phyloP scores from a whole-genome alignment of 2,888 invertebrate genomes.

The Salticus scenicus region DNA sequence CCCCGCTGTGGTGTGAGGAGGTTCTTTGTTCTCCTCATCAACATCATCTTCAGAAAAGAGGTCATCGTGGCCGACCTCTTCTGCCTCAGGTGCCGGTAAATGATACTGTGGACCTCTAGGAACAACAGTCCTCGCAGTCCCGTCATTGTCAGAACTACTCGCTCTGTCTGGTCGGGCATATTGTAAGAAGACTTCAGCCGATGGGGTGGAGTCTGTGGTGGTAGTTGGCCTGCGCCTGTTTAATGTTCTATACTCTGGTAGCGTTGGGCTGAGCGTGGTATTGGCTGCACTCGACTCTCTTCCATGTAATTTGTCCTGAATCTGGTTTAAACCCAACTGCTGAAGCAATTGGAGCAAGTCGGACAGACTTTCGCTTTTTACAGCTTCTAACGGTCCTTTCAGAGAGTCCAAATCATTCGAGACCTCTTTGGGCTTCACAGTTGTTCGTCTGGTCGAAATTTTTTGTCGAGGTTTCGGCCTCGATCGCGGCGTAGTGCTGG shows the following conservation, averaged over 20 bases:
- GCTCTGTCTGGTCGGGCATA: constrained; percentile 54
- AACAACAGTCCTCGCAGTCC: too few relatives aligned
- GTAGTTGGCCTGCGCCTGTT: constrained; percentile 34
- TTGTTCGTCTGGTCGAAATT: constrained; percentile 65
- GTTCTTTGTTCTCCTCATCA: background rate
- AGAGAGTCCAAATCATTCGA: constrained; percentile 36
- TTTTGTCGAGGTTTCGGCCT: constrained; percentile 40
- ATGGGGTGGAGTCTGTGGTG: background rate
- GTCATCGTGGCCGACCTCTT: constrained; percentile 13
- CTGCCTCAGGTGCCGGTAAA: constrained; percentile 21
- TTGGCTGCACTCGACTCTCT: constrained; percentile 45
- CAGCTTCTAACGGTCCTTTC: constrained; percentile 23
- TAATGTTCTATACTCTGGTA: constrained; percentile 45
- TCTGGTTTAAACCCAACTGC: constrained; percentile 57
- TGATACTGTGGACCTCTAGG: constrained; percentile 58
- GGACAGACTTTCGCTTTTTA: constrained; percentile 43
- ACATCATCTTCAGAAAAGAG: constrained; percentile 1
- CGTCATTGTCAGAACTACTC: background rate
- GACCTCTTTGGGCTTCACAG: background rate
- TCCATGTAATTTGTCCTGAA: constrained; percentile 52
- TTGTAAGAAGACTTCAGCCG: constrained; percentile 42
- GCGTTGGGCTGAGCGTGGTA: constrained; percentile 46
- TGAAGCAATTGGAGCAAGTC: constrained; percentile 63
- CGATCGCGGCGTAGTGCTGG: constrained; percentile 28
- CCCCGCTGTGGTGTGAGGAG: background rate